Percentiles rank a stretch among this genome's conserved stretches.
Evolutionary conservation across 1,140 invertebrate genomes (phyloP).

Genomic region (Pinna nobilis): DNA sequence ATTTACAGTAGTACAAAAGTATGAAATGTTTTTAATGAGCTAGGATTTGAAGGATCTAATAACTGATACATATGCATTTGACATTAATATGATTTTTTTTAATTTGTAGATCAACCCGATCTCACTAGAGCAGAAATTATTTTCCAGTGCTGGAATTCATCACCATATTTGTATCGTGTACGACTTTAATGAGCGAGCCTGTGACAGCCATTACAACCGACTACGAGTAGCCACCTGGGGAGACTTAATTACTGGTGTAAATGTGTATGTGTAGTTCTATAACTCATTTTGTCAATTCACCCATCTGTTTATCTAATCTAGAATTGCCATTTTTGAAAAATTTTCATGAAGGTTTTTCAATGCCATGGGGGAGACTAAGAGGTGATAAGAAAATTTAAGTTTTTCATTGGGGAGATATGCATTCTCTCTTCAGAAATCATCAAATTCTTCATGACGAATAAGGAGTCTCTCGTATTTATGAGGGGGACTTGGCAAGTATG

Average conservation of each 20-base stretch:
- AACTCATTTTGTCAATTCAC: no score
- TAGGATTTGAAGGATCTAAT: no score
- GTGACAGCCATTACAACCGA: conserved; percentile 40
- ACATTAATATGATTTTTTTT: conserved; percentile 1
- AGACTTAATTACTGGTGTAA: conserved; percentile 39
- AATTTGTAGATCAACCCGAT: conserved; percentile 40
- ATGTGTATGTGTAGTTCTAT: conserved; percentile 41
- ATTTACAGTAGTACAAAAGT: no score
- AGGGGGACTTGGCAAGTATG: no score
- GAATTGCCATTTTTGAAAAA: no score
- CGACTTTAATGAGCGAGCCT: conserved; percentile 45
- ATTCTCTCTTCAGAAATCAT: no score
- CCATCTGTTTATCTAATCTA: no score
- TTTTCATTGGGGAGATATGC: not conserved
- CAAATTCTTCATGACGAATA: no score
- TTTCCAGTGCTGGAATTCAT: conserved; percentile 30
- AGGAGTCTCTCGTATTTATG: no score
- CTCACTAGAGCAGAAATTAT: conserved; percentile 37
- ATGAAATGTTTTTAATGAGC: no score
- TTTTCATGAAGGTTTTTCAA: not conserved
- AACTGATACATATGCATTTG: no score
- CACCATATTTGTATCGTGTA: conserved; percentile 51
- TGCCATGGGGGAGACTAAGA: not conserved
- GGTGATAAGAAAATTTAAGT: not conserved
- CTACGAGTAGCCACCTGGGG: conserved; percentile 40